These are phyloP conservation scores for Drosophila tristis DNA, from an alignment of 1,140 invertebrate genomes.

Conservation along the genomic window DNA sequence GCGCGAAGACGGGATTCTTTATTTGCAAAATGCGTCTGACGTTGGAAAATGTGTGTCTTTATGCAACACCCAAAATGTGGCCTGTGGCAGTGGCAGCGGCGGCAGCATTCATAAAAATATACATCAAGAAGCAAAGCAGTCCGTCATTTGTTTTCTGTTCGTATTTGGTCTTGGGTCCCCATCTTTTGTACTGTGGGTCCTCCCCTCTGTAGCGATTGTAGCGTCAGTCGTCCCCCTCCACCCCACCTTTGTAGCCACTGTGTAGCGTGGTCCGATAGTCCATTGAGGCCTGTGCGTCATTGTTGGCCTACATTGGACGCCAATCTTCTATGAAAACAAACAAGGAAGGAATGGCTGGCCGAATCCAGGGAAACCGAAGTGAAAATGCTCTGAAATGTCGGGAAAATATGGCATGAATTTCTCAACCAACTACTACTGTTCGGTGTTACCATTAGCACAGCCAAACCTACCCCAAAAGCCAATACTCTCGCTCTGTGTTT, in stretches of 20 bases:
- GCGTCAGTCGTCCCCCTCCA: background rate
- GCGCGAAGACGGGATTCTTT: constrained; percentile 7
- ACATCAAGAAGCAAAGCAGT: constrained; percentile 49
- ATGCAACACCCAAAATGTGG: constrained; percentile 48
- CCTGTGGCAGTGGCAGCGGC: constrained; percentile 32
- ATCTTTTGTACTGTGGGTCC: too few species aligned
- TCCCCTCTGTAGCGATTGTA: too few species aligned
- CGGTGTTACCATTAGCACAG: too few species aligned
- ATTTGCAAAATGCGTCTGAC: constrained; percentile 57
- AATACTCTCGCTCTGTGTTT: background rate
- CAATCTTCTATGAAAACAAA: constrained; percentile 64
- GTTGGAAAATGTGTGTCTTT: constrained; percentile 29
- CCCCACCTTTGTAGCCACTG: background rate
- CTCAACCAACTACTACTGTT: too few species aligned
- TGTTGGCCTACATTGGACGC: constrained; percentile 64
- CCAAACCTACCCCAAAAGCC: too few species aligned
- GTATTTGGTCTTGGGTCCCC: background rate
- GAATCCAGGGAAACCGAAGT: background rate
- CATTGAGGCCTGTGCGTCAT: constrained; percentile 72
- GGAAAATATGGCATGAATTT: background rate
- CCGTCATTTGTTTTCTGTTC: constrained; percentile 28
- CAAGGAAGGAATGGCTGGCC: constrained; percentile 19
- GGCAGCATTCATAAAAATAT: constrained; percentile 36
- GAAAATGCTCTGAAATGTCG: constrained; percentile 1
- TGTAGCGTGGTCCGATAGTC: constrained; percentile 35